Conservation (phyloP, 2,797 vertebrate genomes). For the Gouania willdenowi region DNA sequence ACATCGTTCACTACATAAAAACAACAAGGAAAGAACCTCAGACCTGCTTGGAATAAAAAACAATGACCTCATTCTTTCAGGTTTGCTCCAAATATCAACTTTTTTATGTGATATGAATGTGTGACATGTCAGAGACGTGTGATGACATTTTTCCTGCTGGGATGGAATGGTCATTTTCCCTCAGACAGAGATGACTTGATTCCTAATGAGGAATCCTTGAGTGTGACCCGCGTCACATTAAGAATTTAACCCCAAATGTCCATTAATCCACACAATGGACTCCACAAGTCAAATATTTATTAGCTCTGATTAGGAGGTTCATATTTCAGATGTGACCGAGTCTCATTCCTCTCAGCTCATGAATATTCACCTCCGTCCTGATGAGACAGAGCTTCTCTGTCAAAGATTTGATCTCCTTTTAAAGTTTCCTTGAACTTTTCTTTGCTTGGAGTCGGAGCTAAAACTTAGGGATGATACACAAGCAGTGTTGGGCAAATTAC, state of each 20-base stretch:
- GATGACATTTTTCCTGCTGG: no score
- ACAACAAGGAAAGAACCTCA: not conserved
- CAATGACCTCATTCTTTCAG: no score
- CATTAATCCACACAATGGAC: constrained; percentile 76
- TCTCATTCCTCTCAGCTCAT: constrained; percentile 69
- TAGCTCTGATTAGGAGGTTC: constrained; percentile 81
- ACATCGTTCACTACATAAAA: constrained; percentile 10
- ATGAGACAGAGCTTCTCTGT: constrained; percentile 60
- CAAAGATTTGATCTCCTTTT: constrained; percentile 52
- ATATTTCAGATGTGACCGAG: constrained; percentile 78
- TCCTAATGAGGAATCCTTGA: constrained; percentile 64
- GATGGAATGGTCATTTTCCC: no score
- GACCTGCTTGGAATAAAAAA: no score
- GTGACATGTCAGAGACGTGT: no score
- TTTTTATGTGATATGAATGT: no score
- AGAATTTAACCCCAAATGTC: constrained; percentile 76
- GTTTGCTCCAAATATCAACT: no score
- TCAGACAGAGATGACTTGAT: constrained; percentile 62
- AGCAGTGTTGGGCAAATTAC: no score
- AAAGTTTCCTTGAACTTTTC: constrained; percentile 54
- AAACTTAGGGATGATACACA: no score
- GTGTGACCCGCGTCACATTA: constrained; percentile 70
- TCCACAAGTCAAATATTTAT: constrained; percentile 83
- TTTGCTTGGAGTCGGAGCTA: constrained; percentile 11
- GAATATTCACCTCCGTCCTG: constrained; percentile 74